Conservation (phyloP, 1,140 invertebrate species). For the Phortica variegata region DNA sequence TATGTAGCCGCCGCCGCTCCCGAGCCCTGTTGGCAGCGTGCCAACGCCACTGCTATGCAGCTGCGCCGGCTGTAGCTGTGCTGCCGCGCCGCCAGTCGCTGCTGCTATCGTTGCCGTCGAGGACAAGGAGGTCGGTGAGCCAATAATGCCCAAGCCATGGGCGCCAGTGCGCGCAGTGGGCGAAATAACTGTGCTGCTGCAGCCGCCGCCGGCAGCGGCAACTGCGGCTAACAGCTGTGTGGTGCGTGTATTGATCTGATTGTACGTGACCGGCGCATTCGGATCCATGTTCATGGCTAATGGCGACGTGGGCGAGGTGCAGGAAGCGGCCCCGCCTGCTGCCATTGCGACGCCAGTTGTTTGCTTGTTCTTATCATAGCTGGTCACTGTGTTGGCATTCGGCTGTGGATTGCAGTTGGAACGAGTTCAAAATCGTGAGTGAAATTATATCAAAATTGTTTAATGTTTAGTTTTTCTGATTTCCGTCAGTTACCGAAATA, state of each 20-base stretch:
- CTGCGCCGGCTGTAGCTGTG: slow-evolving; percentile 28
- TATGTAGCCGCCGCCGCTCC: slow-evolving; percentile 46
- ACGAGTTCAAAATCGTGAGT: too few species aligned
- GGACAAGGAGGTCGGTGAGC: slow-evolving; percentile 42
- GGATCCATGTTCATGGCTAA: slow-evolving; percentile 21
- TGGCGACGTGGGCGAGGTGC: slow-evolving; percentile 25
- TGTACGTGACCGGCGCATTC: slow-evolving; percentile 44
- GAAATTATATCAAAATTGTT: not conserved
- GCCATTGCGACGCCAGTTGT: too few species aligned
- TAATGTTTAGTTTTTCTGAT: slow-evolving; percentile 2
- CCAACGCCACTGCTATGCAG: slow-evolving; percentile 38
- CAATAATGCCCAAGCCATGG: slow-evolving; percentile 19
- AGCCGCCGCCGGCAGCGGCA: slow-evolving; percentile 37
- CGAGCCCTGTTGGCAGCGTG: slow-evolving; percentile 43
- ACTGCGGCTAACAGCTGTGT: slow-evolving; percentile 42
- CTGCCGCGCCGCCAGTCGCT: slow-evolving; percentile 8
- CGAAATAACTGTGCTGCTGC: slow-evolving; percentile 47
- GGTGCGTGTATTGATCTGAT: slow-evolving; percentile 46
- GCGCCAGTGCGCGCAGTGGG: slow-evolving; percentile 30
- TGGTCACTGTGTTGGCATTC: slow-evolving; percentile 24
- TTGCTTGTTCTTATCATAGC: slow-evolving; percentile 19
- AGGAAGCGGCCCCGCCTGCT: too few species aligned
- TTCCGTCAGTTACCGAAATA: not conserved
- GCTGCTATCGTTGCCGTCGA: slow-evolving; percentile 33
- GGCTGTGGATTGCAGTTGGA: too few species aligned